Evolutionary conservation across 2,113 vertebrate genomes (phyloP).

Genomic region (Rhabdomys dilectus): DNA sequence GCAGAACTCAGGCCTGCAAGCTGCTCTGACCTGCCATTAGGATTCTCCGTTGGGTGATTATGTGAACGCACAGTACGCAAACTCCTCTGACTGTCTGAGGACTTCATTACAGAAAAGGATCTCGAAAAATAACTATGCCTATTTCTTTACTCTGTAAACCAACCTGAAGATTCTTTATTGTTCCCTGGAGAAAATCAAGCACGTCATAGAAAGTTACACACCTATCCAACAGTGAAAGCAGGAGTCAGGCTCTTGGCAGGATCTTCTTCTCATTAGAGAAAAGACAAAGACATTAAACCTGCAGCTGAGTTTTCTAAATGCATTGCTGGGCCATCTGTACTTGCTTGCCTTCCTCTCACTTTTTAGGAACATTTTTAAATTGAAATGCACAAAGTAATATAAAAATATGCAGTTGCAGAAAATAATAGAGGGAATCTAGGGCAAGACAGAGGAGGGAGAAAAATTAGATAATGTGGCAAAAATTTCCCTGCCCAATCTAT

Average conservation of each 20-base stretch:
- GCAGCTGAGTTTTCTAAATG: neutral
- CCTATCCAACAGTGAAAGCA: neutral
- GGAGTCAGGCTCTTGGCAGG: neutral
- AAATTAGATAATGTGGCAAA: neutral
- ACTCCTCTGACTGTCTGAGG: neutral
- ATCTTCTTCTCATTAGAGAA: slow-evolving; percentile 19
- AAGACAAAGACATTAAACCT: neutral
- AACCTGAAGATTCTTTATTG: neutral
- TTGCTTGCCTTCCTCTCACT: neutral
- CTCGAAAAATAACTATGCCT: neutral
- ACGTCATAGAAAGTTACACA: neutral
- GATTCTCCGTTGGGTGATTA: neutral
- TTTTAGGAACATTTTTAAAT: neutral
- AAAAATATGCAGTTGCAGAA: neutral
- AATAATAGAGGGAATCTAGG: neutral
- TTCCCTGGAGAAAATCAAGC: neutral
- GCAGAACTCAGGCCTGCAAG: neutral
- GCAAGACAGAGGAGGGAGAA: neutral
- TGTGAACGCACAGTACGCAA: neutral
- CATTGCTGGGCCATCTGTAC: neutral
- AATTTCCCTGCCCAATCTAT: too few relatives aligned
- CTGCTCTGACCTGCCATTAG: neutral
- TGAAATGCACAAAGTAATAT: neutral
- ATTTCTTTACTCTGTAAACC: neutral
- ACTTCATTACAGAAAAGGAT: neutral